phyloP scores from a whole-genome alignment of 2,113 vertebrate genomes.

The Arothron firmamentum region DNA sequence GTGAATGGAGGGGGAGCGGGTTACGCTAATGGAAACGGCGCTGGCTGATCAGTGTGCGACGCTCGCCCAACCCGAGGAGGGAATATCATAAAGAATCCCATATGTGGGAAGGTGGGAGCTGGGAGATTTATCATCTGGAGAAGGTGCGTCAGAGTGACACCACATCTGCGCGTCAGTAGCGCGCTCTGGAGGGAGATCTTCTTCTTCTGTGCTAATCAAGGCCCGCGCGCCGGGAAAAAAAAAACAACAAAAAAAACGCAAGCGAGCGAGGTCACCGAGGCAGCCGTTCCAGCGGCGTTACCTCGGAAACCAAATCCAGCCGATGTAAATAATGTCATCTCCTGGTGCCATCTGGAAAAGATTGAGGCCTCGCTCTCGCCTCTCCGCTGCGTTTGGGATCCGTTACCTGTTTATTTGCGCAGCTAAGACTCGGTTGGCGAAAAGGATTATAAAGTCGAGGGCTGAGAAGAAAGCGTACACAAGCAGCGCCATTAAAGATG shows the following conservation, averaged over 20 bases:
- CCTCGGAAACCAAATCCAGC: slow-evolving; percentile 82
- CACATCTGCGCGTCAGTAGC: slow-evolving; percentile 65
- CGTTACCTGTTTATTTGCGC: slow-evolving; percentile 88
- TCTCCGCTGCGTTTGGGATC: slow-evolving; percentile 55
- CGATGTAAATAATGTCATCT: slow-evolving; percentile 86
- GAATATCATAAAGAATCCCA: slow-evolving; percentile 62
- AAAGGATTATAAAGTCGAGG: slow-evolving; percentile 68
- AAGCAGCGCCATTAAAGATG: slow-evolving; percentile 64
- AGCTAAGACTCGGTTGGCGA: slow-evolving; percentile 75
- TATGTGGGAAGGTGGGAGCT: slow-evolving; percentile 29
- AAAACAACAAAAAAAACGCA: slow-evolving; percentile 9
- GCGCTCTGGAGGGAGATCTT: slow-evolving; percentile 33
- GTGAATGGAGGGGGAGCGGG: slow-evolving; percentile 51
- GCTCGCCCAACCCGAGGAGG: slow-evolving; percentile 50
- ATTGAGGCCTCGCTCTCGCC: slow-evolving; percentile 60
- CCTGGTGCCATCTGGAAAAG: slow-evolving; percentile 93
- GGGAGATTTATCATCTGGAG: slow-evolving; percentile 17
- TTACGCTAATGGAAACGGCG: slow-evolving; percentile 66
- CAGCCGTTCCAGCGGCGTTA: slow-evolving; percentile 66
- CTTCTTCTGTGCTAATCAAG: slow-evolving; percentile 65
- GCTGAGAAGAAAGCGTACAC: slow-evolving; percentile 63
- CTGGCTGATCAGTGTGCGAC: slow-evolving; percentile 67
- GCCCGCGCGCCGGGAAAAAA: too few species aligned
- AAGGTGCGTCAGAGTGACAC: slow-evolving; percentile 59
- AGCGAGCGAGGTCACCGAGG: slow-evolving; percentile 42